A percentile compares a stretch with the other conserved stretches of the same genome.
phyloP scores from a whole-genome alignment of 2,113 vertebrate species.

The Plecotus auritus region DNA sequence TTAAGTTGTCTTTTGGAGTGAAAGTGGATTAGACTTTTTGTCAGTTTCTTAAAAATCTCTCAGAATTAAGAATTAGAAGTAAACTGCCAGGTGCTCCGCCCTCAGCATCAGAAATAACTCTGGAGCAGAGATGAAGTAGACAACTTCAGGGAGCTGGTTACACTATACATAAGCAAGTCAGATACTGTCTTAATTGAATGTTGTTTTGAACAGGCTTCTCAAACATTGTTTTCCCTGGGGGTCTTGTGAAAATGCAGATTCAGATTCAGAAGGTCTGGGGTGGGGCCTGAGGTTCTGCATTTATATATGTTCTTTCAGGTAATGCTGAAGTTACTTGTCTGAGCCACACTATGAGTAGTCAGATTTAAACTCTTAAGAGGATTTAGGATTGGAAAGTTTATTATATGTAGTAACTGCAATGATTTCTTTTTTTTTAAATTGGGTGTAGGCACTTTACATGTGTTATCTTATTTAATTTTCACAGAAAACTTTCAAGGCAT shows the following conservation, averaged over 20 bases:
- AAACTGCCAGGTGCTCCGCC: neutral
- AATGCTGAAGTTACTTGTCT: neutral
- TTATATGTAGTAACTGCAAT: neutral
- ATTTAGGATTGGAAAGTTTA: neutral
- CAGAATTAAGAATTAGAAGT: constrained; percentile 2
- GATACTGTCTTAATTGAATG: neutral
- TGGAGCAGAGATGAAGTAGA: neutral
- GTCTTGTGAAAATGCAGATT: neutral
- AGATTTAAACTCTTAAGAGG: neutral
- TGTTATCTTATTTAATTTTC: constrained; percentile 33
- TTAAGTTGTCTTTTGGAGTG: constrained; percentile 20
- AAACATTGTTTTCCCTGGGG: neutral
- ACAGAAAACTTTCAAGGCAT: neutral
- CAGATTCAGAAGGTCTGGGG: neutral
- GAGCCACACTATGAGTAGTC: neutral
- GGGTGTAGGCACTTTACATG: neutral
- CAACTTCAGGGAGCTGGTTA: neutral
- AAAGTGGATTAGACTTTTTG: neutral
- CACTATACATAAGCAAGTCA: neutral
- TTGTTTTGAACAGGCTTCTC: neutral
- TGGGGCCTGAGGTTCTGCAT: neutral
- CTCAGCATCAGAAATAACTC: neutral
- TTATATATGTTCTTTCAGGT: neutral
- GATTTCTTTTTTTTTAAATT: neutral
- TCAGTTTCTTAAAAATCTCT: neutral